Evolutionary conservation across 1,140 invertebrate species (phyloP), one percentile per base, ranked within the genome.

Genomic region (Contarinia nasturtii): DNA sequence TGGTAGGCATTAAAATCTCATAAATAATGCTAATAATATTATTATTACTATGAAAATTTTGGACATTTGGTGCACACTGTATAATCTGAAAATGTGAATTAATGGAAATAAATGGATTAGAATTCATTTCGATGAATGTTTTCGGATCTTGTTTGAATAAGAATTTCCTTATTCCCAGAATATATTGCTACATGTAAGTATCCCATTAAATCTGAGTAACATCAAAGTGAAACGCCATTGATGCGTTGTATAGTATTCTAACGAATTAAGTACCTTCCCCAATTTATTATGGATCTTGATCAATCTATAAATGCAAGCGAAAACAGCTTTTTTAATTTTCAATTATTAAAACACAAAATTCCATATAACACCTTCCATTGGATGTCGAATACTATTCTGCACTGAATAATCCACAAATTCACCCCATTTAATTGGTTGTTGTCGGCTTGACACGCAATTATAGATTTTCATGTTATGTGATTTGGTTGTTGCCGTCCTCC

Each of bases 141-240:
- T 74, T 73, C 21, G 78, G 77, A 51, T 80, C 79, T 65, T 91
- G 86, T 64, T 89, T 88, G 53, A 91, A 79, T 44, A 91, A 75
- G 67, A 86, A 90, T 59, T 81, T 78, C 59, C 86, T 70, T 54
- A 86, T 82, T 50, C 86, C 87, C 44, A 87, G 64, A 22, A 89
- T 79, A 57, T 91, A 91, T 50, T 78, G 73, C 61, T 89, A 82
- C 44, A 92, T 72, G 58, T 90, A 90, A 22, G 76, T 72, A 22
- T 80, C 73, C 86, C 87, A 92, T 59, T 87, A 70, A 50, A 92
- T 82, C 61, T 82, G 75, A 47, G 71, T 73, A 2, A 91, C 79
- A 63, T 91, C 83, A 60, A 92, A 89, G 75, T 73, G 66, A 95
- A 95, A 52, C 77, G 74, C 89, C 90, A 95, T 58, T 92, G 77